Base-by-base conservation (phyloP, 2,113 vertebrate species). In the Theristicus caerulescens region DNA sequence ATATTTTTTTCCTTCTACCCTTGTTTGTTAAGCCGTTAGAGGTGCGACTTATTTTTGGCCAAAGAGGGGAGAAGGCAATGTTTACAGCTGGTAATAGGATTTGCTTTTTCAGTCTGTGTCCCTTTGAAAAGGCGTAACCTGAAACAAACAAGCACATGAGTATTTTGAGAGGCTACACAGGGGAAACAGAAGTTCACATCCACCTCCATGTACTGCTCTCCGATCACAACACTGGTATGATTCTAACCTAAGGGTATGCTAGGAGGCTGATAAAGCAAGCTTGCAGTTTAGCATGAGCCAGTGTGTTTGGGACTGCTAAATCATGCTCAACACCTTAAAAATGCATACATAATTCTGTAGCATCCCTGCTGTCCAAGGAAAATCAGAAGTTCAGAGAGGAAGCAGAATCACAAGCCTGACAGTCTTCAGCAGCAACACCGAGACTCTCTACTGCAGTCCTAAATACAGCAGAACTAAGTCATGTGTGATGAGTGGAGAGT, bases 11-110 rank as follows among this genome's bases (percentile, higher is more conserved):
- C 96, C 52, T 91, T 92, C 73, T 47, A 72, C 44, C 34, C 47
- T 86, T 96, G 94, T 93, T 97, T 95, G 84, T 91, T 72, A 80
- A 93, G 66, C 55, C 81, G 55, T 90, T 93, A 93, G 58, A 95
- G 42, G 87, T 83, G 40, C 4, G 2, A 91, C 62, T 90, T 95
- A 64, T 77, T 95, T 95, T 89, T 0, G 0, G 77, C 61, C 65
- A 69, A 83, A 86, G 80, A 72, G 77, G n/a, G 42, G 36, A 86
- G 49, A 85, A 82, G 57, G 62, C 78, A 76, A 6, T 61, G 51
- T 94, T 96, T 95, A 88, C 77, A 93, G 78, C 74, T 80, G 71
- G 27, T 36, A 82, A 82, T 2, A 89, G 46, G 59, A 58, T 40
- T 87, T 82, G 54, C 70, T 82, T 91, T 93, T 90, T 82, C 54